Evolutionary conservation across 2,888 invertebrate genomes (phyloP).

Genomic region (Epinotia ramella): DNA sequence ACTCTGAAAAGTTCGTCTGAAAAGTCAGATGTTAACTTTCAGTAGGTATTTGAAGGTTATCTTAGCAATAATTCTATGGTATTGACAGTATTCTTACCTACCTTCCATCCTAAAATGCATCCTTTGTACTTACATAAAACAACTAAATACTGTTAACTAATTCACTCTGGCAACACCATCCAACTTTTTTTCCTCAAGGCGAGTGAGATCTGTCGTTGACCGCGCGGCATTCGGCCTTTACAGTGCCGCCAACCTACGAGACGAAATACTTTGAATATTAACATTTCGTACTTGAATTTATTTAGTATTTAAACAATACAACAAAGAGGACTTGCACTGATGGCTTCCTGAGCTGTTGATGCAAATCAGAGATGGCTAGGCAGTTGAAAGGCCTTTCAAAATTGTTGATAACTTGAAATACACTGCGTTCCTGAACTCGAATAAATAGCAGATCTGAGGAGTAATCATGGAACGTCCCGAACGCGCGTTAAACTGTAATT

Average conservation of each 20-base stretch:
- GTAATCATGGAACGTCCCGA: too few species aligned
- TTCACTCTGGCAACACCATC: conserved; percentile 24
- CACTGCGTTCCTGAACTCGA: too few species aligned
- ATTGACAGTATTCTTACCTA: too few species aligned
- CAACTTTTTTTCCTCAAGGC: conserved; percentile 50
- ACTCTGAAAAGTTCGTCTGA: too few species aligned
- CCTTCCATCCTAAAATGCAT: too few species aligned
- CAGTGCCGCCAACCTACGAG: conserved; percentile 37
- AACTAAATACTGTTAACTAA: neutral
- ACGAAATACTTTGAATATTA: conserved; percentile 37
- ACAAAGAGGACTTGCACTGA: conserved; percentile 21
- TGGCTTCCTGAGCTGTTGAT: neutral
- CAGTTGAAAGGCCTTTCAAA: neutral
- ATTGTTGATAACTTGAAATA: too few species aligned
- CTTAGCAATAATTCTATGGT: too few species aligned
- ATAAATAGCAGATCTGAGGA: too few species aligned
- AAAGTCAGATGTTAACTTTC: too few species aligned
- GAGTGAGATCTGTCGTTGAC: conserved; percentile 53
- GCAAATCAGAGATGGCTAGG: neutral
- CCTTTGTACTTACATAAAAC: neutral
- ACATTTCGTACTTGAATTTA: conserved; percentile 38
- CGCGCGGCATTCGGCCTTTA: conserved; percentile 47
- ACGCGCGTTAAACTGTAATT: too few species aligned
- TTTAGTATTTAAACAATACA: conserved; percentile 38
- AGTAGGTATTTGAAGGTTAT: too few species aligned